Conservation (phyloP, 2,113 vertebrate genomes). For the Xiphophorus hellerii region DNA sequence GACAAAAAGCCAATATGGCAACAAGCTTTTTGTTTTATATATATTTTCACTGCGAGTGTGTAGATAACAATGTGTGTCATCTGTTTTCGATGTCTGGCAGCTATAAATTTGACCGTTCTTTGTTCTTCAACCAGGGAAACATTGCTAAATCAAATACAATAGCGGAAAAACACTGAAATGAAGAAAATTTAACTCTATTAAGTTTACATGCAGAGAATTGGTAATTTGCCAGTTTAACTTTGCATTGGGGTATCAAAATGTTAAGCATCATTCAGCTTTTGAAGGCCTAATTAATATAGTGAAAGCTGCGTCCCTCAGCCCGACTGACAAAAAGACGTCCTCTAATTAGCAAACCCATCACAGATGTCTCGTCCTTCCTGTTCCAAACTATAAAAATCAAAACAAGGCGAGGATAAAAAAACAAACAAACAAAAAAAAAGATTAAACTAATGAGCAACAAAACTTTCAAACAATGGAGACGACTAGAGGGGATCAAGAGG, state of each 20-base stretch:
- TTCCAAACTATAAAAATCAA: constrained; percentile 13
- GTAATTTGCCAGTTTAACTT: neutral
- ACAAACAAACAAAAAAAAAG: neutral
- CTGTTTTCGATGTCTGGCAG: constrained; percentile 25
- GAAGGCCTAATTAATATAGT: constrained; percentile 19
- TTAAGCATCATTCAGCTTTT: constrained; percentile 8
- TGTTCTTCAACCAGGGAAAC: constrained; percentile 32
- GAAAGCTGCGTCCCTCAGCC: constrained; percentile 6
- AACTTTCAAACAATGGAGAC: constrained; percentile 25
- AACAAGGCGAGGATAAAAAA: neutral
- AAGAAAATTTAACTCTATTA: neutral
- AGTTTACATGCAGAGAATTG: neutral
- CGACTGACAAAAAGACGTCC: constrained; percentile 11
- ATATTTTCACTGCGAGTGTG: too few relatives aligned
- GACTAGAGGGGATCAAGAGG: neutral
- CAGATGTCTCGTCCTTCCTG: constrained; percentile 27
- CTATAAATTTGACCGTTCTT: constrained; percentile 37
- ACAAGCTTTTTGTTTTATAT: too few relatives aligned
- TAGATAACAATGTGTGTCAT: constrained; percentile 2
- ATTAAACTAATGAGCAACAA: constrained; percentile 34
- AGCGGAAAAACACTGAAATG: neutral
- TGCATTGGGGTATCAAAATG: neutral
- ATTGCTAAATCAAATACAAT: constrained; percentile 7
- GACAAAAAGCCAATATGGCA: too few relatives aligned
- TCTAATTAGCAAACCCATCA: constrained; percentile 26